Base-by-base conservation (phyloP, 1,140 invertebrate species). In the Leptopilina clavipes region DNA sequence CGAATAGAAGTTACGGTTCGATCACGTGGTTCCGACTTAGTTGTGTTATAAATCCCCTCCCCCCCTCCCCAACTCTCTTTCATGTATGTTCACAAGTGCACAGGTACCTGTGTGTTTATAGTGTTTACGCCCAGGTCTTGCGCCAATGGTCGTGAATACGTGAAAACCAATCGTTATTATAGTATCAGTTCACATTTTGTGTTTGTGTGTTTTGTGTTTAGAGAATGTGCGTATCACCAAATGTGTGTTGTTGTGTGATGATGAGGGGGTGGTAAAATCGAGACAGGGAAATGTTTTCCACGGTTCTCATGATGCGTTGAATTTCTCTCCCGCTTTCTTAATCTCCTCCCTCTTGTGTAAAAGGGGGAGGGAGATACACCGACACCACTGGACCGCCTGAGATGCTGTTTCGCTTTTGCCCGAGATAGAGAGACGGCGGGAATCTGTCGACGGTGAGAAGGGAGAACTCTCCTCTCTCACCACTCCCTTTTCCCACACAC, bases 241-340 rank as follows among this genome's bases (percentile, higher is more conserved):
- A 40, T 14, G 25, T 5, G 25, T 31, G 25, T 31, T 31, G 73
- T 48, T 22, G n/a, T 17, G 31, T 43, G 72, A 72, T 40, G 45
- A 9, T 56, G 37, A 59, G 74, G 54, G 31, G 77, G 71, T 73
- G 71, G 82, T 70, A 76, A n/a, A n/a, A 79, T 76, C 74, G 45
- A 59, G 54, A 56, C 76, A 56, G 72, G 70, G 71, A 89, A 89
- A 89, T 85, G 84, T 89, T 90, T 90, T 89, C 88, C 89, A 86
- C 82, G 87, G 86, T 89, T 89, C 88, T 86, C 89, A 90, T 88
- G 89, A 83, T 82, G 81, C 85, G 52, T 75, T 48, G 25, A 44
- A 12, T 73, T 75, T 75, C 65, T 73, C 25, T 70, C 54, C 59
- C 75, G 17, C 56, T 18, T 59, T 44, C 17, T 73, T 19, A 40